A percentile compares a stretch with the other conserved stretches of the same genome.
Evolutionary conservation across 2,797 vertebrate genomes (phyloP).

Genomic region (Vireo griseus): DNA sequence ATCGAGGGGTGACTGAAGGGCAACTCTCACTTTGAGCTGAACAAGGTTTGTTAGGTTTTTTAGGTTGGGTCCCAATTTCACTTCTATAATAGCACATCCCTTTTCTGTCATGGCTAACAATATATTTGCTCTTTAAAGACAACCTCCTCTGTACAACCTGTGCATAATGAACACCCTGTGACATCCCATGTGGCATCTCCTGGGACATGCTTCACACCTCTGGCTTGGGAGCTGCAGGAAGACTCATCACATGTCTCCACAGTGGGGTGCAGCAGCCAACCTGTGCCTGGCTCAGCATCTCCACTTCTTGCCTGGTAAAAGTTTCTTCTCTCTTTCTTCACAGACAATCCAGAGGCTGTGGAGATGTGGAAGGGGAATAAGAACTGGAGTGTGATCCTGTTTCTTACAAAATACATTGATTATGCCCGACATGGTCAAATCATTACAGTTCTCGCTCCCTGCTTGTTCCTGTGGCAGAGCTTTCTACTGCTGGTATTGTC

Average conservation of each 20-base stretch:
- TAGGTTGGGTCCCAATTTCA: neutral
- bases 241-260: rapidly evolving
- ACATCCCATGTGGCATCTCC: neutral
- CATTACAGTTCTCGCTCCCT: neutral
- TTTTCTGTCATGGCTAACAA: neutral
- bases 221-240: neutral
- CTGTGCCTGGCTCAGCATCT: neutral
- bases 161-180: neutral
- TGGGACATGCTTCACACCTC: neutral
- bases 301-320: neutral
- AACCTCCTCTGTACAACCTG: neutral
- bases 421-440: neutral
- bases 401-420: neutral
- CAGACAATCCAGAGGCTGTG: rapidly evolving
- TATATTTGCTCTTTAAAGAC: neutral
- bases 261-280: rapidly evolving
- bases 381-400: neutral
- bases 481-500: neutral
- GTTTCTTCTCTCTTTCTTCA: neutral
- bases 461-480: neutral
- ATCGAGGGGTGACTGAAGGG: rapidly evolving
- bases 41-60: neutral
- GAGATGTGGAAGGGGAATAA: neutral
- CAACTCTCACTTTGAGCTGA: neutral
- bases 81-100: neutral